Conservation (phyloP, 2,888 invertebrate genomes). For the Pterobdella sp. region DNA sequence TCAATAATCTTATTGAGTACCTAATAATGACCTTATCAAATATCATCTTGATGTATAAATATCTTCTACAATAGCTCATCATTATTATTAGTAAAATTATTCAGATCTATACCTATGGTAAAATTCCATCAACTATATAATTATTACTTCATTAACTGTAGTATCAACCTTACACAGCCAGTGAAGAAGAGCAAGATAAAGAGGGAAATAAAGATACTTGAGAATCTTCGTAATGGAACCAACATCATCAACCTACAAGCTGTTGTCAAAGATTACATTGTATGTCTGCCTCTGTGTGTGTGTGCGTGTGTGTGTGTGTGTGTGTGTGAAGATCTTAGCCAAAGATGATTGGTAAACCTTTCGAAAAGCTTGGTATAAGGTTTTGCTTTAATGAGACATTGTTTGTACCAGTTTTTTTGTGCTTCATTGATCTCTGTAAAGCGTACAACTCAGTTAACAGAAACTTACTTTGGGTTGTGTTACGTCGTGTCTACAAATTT, state of each 20-base stretch:
- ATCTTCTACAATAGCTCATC: too few relatives aligned
- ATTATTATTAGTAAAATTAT: not conserved
- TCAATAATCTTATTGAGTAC: too few relatives aligned
- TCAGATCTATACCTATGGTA: not conserved
- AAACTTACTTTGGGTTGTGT: too few relatives aligned
- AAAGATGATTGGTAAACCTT: not conserved
- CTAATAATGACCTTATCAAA: too few relatives aligned
- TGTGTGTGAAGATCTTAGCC: not conserved
- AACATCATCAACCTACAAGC: conserved; percentile 96
- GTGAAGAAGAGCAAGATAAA: conserved; percentile 99
- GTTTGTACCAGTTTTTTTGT: not conserved
- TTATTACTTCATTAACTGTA: not conserved
- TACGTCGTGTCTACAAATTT: too few relatives aligned
- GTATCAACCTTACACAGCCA: conserved; percentile 63
- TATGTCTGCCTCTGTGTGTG: conserved; percentile 38
- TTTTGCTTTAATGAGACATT: conserved; percentile 3
- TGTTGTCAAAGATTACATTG: conserved; percentile 81
- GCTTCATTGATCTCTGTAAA: too few relatives aligned
- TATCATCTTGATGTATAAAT: too few relatives aligned
- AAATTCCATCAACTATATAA: not conserved
- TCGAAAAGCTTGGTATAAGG: not conserved
- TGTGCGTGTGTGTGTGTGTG: conserved; percentile 19
- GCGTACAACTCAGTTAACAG: too few relatives aligned
- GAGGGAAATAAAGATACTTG: conserved; percentile 98
- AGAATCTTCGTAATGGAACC: conserved; percentile 96